Base-by-base conservation (phyloP, 2,113 vertebrate species). In the Hemiprocne comata region DNA sequence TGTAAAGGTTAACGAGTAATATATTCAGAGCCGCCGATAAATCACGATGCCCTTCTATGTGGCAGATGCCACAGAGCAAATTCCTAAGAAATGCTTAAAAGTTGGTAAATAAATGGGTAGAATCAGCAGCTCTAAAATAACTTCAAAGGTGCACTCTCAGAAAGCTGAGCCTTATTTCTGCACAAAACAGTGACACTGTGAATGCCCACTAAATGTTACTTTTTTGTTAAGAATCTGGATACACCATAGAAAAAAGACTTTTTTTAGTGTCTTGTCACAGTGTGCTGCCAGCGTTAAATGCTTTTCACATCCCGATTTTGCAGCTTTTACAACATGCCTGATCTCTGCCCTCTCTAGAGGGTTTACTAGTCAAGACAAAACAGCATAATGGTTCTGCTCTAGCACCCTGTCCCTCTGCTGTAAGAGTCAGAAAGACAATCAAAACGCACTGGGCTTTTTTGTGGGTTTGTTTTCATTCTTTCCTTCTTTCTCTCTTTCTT, bases 1-100 rank as follows among this genome's bases (percentile, higher is more conserved):
- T 34, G 58, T 93, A 96, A 97, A 97, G 97, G 93, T 97, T 97
- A 97, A 94, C 90, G 95, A 96, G 85, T 92, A 95, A 96, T 96
- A 82, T 95, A 89, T 96, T 95, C 96, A 93, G 73, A 97, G 66
- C 76, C 95, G 62, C 61, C 79, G 87, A 95, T 85, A 96, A 95
- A 96, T 95, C 94, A 93, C 1, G 44, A 90, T 93, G 92, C 70
- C 92, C 92, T 96, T 96, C 90, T 84, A 31, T 3, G 18, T 84
- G 79, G 76, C 92, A 96, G 94, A 96, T 92, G 86, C 91, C 93
- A 57, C 71, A 74, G 62, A 95, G 61, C 10, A 86, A 93, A 94
- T 89, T 79, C 70, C 72, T 86, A 76, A 88, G 88, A 93, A 97
- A 92, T 75, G 60, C 46, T 78, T 95, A 79, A 92, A 97, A 93